phyloP scores from a whole-genome alignment of 1,140 invertebrate species.

The Agrypnia vestita region DNA sequence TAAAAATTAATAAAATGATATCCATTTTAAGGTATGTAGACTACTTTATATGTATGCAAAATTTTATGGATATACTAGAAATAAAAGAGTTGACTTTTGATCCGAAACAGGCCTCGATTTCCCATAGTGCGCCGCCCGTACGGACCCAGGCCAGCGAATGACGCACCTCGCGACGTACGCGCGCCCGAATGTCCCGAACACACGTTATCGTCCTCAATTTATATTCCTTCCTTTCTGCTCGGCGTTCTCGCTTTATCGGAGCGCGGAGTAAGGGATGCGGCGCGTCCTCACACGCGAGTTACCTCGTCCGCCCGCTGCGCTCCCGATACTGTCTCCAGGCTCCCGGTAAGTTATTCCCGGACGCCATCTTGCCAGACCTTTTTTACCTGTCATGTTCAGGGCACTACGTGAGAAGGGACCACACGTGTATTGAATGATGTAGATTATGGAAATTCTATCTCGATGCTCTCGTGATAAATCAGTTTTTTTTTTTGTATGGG shows the following conservation, averaged over 20 bases:
- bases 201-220: background rate
- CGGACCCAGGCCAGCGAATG: too few species aligned
- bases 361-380: constrained; percentile 37
- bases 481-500: background rate
- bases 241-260: background rate
- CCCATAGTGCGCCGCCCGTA: too few species aligned
- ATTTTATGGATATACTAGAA: too few species aligned
- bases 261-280: constrained; percentile 2
- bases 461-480: background rate
- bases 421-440: constrained; percentile 29
- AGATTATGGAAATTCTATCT: constrained; percentile 12
- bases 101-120: too few species aligned
- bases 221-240: background rate
- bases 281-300: background rate
- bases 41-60: too few species aligned
- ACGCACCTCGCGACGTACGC: too few species aligned
- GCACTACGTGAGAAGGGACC: constrained; percentile 7
- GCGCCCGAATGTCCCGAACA: too few species aligned
- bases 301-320: constrained; percentile 22
- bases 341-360: constrained; percentile 37
- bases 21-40: too few species aligned
- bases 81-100: too few species aligned
- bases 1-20: too few species aligned
- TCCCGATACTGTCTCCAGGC: constrained; percentile 29
- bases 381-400: constrained; percentile 17